These are phyloP conservation scores for Drosophila willistoni DNA, from an alignment of 1,140 invertebrate genomes.

Conservation along the genomic window DNA sequence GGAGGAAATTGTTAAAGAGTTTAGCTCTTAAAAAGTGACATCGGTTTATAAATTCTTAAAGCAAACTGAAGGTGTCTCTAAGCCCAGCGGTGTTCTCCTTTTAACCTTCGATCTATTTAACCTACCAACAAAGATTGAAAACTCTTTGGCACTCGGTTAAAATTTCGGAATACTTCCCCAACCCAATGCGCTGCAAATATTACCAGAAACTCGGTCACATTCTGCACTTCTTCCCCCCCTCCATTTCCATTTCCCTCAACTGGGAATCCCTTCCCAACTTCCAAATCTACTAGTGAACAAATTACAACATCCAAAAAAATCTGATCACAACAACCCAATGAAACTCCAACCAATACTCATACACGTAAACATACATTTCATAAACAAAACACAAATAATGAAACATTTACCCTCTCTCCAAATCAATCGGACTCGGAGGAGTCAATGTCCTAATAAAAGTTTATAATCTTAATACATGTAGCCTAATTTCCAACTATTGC, in stretches of 20 bases:
- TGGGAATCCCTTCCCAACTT: constrained; percentile 5
- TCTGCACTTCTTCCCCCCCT: background rate
- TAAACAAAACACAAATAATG: background rate
- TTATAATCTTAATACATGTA: background rate
- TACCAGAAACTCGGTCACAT: background rate
- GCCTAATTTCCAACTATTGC: background rate
- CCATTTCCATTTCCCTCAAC: background rate
- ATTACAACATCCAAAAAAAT: background rate
- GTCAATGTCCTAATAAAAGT: background rate
- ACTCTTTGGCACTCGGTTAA: background rate
- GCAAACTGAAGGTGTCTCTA: background rate
- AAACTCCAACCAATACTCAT: background rate
- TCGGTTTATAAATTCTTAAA: constrained; percentile 28
- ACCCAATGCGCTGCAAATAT: constrained; percentile 9
- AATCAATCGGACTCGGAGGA: background rate
- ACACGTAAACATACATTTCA: background rate
- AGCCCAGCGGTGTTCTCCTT: constrained; percentile 13
- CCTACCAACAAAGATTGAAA: background rate
- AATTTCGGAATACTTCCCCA: constrained; percentile 5
- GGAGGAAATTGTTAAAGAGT: constrained; percentile 34
- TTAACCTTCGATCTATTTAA: constrained; percentile 1
- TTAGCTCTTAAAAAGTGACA: constrained; percentile 26
- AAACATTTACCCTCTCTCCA: background rate
- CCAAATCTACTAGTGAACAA: background rate
- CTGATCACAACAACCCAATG: background rate